Conservation (phyloP, 2,888 invertebrate genomes). For the Molanna angustata region DNA sequence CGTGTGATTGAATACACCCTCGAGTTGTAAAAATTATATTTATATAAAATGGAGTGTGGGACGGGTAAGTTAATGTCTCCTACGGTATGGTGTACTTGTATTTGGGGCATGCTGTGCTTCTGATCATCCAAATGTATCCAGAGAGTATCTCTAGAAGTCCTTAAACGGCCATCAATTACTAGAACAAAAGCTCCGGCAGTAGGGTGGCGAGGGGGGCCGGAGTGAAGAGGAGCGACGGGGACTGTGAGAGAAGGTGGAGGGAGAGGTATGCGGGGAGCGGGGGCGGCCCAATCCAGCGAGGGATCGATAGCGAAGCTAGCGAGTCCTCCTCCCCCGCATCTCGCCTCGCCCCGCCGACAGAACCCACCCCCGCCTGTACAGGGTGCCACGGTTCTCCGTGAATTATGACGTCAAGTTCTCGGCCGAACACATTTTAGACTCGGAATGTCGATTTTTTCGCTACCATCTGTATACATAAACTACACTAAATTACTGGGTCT, state of each 20-base stretch:
- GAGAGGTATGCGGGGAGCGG: conserved; percentile 50
- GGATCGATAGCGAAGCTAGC: conserved; percentile 25
- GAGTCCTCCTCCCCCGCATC: conserved; percentile 36
- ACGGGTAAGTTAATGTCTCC: background rate
- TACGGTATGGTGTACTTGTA: background rate
- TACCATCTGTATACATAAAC: conserved; percentile 3
- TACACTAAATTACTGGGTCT: conserved; percentile 1
- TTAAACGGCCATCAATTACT: conserved; percentile 31
- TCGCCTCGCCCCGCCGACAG: conserved; percentile 52
- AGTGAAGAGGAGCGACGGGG: conserved; percentile 8
- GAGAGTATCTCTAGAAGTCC: conserved; percentile 23
- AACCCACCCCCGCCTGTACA: conserved; percentile 35
- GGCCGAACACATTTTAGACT: conserved; percentile 14
- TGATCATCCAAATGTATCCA: conserved; percentile 7
- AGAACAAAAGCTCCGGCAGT: conserved; percentile 24
- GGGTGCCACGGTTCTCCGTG: conserved; percentile 34
- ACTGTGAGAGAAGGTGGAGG: conserved; percentile 42
- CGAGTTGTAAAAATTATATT: no score
- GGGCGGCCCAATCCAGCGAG: conserved; percentile 37
- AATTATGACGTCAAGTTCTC: conserved; percentile 32
- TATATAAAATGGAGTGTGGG: no score
- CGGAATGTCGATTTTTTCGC: conserved; percentile 18
- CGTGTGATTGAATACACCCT: no score
- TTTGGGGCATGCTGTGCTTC: background rate
- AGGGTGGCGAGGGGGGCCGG: conserved; percentile 1